Evolutionary conservation across 2,888 invertebrate genomes (phyloP).

Genomic region (Epinotia ramella): DNA sequence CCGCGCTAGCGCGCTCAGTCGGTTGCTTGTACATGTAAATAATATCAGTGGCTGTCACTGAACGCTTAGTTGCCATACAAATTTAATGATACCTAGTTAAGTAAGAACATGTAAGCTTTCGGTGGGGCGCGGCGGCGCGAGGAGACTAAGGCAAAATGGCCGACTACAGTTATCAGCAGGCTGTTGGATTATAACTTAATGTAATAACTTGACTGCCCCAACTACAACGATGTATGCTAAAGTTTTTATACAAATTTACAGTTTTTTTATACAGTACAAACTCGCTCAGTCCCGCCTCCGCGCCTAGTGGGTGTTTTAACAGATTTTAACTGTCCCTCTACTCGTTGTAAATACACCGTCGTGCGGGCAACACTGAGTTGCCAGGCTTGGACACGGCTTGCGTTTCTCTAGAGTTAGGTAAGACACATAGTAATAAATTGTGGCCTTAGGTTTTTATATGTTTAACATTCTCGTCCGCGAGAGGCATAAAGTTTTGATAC

Average conservation of each 20-base stretch:
- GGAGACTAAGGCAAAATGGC: neutral
- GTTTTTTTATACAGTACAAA: conserved; percentile 43
- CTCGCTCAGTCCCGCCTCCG: conserved; percentile 46
- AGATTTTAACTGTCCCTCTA: conserved; percentile 49
- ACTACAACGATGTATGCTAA: conserved; percentile 8
- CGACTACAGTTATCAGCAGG: too few relatives aligned
- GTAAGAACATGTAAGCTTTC: conserved; percentile 68
- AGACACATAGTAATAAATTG: conserved; percentile 78
- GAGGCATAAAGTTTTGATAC: conserved; percentile 56
- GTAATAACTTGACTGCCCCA: conserved; percentile 23
- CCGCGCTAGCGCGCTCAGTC: conserved; percentile 43
- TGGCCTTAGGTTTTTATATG: conserved; percentile 77
- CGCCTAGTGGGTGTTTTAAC: conserved; percentile 51
- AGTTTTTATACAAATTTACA: conserved; percentile 42
- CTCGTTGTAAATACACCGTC: conserved; percentile 68
- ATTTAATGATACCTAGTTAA: conserved; percentile 73
- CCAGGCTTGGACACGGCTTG: conserved; percentile 65
- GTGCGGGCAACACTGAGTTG: conserved; percentile 43
- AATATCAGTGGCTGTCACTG: conserved; percentile 77
- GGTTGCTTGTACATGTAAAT: conserved; percentile 69
- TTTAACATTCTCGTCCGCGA: conserved; percentile 60
- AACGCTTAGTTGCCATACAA: conserved; percentile 84
- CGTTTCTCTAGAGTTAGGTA: conserved; percentile 63
- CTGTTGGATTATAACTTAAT: neutral
- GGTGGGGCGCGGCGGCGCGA: conserved; percentile 53